A percentile compares a stretch with the other conserved stretches of the same genome.
phyloP scores from a whole-genome alignment of 2,113 vertebrate species.

The Hemiscyllium ocellatum region DNA sequence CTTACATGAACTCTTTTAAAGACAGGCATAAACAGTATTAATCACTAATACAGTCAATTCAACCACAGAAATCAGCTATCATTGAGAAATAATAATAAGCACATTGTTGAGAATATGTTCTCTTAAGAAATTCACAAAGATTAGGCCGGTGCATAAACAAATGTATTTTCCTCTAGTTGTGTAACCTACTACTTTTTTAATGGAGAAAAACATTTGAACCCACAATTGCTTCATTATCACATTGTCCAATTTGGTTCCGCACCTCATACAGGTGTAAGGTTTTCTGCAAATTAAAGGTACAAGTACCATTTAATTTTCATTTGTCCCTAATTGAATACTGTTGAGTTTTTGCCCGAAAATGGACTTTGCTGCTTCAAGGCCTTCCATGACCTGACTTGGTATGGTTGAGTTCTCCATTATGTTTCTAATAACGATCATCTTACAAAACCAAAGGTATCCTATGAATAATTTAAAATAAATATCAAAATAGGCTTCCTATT shows the following conservation, averaged over 20 bases:
- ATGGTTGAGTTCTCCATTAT: background rate
- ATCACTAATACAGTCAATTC: background rate
- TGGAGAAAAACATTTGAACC: background rate
- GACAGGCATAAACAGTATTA: background rate
- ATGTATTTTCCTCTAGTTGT: background rate
- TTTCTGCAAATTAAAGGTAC: background rate
- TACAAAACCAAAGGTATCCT: background rate
- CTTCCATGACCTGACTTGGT: background rate
- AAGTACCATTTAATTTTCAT: background rate
- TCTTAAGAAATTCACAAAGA: background rate
- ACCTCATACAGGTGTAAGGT: background rate
- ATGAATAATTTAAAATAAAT: background rate
- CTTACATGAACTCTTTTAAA: background rate
- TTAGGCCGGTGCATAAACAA: background rate
- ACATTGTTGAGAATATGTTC: background rate
- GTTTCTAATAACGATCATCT: background rate
- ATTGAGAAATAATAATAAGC: background rate
- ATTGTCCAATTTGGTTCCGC: background rate
- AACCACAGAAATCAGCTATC: background rate
- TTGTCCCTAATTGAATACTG: background rate
- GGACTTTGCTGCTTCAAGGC: background rate
- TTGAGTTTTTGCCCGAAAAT: background rate
- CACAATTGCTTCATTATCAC: background rate
- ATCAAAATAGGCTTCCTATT: background rate
- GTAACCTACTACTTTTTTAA: background rate